Evolutionary conservation across 2,797 vertebrate genomes (phyloP).

Genomic region (Distichodus sexfasciatus): DNA sequence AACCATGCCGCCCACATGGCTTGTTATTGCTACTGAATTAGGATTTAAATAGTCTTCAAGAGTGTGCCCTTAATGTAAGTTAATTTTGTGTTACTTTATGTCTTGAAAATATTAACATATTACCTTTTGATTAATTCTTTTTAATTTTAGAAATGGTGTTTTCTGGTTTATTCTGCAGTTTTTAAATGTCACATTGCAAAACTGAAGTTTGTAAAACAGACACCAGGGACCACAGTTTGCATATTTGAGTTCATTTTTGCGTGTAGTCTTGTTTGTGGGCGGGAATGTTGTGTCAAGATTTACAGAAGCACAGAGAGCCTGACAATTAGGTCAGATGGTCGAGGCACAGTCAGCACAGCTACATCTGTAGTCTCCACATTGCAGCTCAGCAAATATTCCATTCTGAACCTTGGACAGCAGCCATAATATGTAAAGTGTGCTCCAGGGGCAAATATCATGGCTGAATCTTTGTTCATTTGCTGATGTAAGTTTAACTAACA

Average conservation of each 20-base stretch:
- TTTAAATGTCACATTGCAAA: not conserved
- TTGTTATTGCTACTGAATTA: no score
- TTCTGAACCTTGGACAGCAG: not conserved
- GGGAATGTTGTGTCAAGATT: not conserved
- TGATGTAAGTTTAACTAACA: not conserved
- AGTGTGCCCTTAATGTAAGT: no score
- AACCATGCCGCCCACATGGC: no score
- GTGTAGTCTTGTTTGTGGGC: not conserved
- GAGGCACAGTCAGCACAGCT: not conserved
- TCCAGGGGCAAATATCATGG: not conserved
- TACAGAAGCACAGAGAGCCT: not conserved
- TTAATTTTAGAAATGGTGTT: no score
- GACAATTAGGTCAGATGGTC: not conserved
- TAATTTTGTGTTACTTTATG: no score
- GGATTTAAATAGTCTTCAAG: no score
- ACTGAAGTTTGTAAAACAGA: not conserved
- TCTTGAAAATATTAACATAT: no score
- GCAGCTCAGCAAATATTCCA: constrained; percentile 1
- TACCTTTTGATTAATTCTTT: no score
- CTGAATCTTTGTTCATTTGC: not conserved
- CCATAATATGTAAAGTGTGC: not conserved
- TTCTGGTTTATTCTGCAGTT: no score
- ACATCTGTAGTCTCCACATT: not conserved
- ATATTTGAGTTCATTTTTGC: no score
- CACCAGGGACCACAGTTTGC: no score